Base-by-base conservation (phyloP, 2,113 vertebrate species). In the Falcunculus frontatus region DNA sequence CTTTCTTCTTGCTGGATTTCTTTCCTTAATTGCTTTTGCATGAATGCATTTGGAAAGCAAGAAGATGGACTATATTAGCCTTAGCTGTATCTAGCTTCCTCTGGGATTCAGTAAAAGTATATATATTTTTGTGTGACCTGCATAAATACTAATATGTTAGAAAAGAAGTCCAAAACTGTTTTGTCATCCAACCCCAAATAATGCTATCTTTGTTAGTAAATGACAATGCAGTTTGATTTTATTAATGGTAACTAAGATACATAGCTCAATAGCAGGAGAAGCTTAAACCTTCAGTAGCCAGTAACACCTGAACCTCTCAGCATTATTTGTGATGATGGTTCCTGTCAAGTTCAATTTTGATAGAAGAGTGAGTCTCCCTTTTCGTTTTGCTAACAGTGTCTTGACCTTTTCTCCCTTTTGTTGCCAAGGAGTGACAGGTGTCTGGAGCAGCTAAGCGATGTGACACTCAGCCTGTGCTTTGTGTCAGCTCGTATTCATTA, bases 281-380 rank as follows among this genome's bases (percentile, higher is more conserved):
- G 44, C 0, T 3, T 46, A 64, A 94, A 56, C 19, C 4, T 12
- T 75, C 82, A 53, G 69, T 69, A 86, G 59, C 60, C 50, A 69
- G 44, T 55, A 94, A 52, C 47, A 70, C 85, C 83, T 72, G 83
- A 87, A 62, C 13, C 33, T 75, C 29, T 67, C 59, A 29, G 76
- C 16, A 6, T 90, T 96, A 90, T 95, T 87, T 90, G 65, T 94
- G 64, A 25, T 91, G 90, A 88, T 93, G 74, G 72, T 79, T 79
- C 50, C 67, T 95, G 94, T 89, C 91, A 89, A 82, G 69, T 79
- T 94, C 81, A 91, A 46, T 96, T 88, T 86, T 55, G 15, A 11
- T 81, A 22, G 85, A 88, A 32, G 79, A 75, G 47, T 13, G 23
- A 86, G 32, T 81, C 59, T 92, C 30, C 55, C 83, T 35, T 84